Percentiles rank a stretch among this genome's conserved stretches.
phyloP scores from a whole-genome alignment of 2,113 vertebrate genomes.

The Petrocephalus zakoni region DNA sequence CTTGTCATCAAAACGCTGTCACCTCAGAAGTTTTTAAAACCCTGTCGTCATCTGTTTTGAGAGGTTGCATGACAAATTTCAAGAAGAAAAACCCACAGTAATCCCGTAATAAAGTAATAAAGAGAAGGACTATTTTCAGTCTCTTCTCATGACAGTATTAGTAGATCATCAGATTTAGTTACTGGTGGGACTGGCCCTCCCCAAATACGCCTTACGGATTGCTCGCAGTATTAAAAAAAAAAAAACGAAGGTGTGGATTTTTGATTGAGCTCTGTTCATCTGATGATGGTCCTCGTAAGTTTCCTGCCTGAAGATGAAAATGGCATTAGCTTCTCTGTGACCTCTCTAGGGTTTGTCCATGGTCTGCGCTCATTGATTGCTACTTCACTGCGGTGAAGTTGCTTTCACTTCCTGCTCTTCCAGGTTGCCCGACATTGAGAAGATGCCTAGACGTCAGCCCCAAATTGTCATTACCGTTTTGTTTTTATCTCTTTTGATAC shows the following conservation, averaged over 20 bases:
- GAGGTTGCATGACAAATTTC: background rate
- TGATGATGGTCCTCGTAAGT: background rate
- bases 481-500: background rate
- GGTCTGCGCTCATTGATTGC: background rate
- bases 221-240: background rate
- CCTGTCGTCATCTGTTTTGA: slow-evolving; percentile 1
- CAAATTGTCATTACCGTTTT: background rate
- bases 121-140: background rate
- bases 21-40: background rate
- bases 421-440: background rate
- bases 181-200: background rate
- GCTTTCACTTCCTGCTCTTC: background rate
- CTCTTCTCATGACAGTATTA: slow-evolving; percentile 14
- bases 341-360: background rate
- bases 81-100: background rate
- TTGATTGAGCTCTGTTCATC: background rate
- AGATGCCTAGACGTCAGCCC: background rate
- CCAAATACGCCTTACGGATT: background rate
- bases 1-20: slow-evolving; percentile 5
- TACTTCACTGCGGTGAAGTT: background rate
- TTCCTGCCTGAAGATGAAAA: background rate
- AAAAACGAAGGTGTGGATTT: background rate
- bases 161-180: background rate
- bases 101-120: slow-evolving; percentile 13
- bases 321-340: background rate